Conservation (phyloP, 1,140 invertebrate species). For the Anastrepha obliqua region DNA sequence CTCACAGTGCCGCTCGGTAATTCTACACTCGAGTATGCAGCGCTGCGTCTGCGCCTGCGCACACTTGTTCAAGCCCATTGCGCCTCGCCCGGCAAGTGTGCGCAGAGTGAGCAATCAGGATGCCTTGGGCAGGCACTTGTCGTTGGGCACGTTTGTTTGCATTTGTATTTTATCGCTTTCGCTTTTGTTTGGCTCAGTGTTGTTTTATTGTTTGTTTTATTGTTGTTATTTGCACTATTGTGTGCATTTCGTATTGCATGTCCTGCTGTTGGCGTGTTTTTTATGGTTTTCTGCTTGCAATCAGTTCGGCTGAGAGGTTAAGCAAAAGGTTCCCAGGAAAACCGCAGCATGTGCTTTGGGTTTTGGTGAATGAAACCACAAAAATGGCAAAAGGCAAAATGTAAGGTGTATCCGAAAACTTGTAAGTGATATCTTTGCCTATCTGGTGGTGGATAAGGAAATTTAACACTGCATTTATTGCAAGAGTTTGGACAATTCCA, state of each 20-base stretch:
- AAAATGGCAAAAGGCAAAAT: conserved; percentile 20
- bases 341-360: conserved; percentile 32
- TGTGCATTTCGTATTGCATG: background rate
- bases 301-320: conserved; percentile 60
- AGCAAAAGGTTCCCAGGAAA: conserved; percentile 50
- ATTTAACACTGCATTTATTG: background rate
- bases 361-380: conserved; percentile 41
- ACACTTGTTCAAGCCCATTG: background rate
- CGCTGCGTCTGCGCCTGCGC: conserved; percentile 53
- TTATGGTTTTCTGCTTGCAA: conserved; percentile 62
- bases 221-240: conserved; percentile 1
- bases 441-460: background rate
- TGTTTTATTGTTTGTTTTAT: background rate
- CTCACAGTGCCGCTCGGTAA: background rate
- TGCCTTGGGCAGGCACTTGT: conserved; percentile 8
- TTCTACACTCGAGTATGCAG: conserved; percentile 48
- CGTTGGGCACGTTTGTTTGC: conserved; percentile 6
- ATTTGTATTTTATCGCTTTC: background rate
- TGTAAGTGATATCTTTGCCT: conserved; percentile 8
- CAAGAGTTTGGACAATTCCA: background rate
- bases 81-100: background rate
- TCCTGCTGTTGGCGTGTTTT: conserved; percentile 63
- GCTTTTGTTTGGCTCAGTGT: background rate
- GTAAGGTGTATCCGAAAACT: conserved; percentile 7
- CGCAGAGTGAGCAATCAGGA: background rate